phyloP scores from a whole-genome alignment of 2,888 invertebrate genomes.

The Ceriagrion tenellum region DNA sequence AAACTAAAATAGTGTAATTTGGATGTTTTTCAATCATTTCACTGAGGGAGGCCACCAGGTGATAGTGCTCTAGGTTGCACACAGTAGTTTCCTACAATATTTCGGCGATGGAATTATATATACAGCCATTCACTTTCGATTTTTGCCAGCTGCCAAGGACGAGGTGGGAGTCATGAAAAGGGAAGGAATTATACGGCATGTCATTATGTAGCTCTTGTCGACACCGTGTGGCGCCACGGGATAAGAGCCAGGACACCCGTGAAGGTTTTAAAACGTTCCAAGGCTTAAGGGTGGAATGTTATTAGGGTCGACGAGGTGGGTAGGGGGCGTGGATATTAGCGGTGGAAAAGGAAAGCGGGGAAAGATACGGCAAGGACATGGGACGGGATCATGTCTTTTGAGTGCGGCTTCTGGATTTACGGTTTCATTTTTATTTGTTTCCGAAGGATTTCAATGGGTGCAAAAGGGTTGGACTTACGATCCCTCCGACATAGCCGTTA shows the following conservation, averaged over 20 bases:
- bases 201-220: conserved; percentile 37
- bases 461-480: conserved; percentile 11
- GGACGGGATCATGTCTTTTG: conserved; percentile 38
- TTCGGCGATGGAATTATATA: too few species aligned
- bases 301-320: not conserved
- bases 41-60: too few species aligned
- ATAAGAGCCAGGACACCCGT: not conserved
- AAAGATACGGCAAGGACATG: not conserved
- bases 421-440: not conserved
- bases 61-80: too few species aligned
- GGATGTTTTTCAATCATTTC: too few species aligned
- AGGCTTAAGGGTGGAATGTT: not conserved
- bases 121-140: not conserved
- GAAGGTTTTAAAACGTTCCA: conserved; percentile 9
- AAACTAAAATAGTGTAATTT: too few species aligned
- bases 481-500: not conserved
- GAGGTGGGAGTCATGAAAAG: not conserved
- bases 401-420: conserved; percentile 19
- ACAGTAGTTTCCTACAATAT: too few species aligned
- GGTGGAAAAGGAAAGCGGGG: not conserved
- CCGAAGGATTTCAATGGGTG: not conserved
- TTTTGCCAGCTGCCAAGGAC: not conserved
- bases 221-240: not conserved
- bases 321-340: not conserved
- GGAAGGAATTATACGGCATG: not conserved